Percentiles rank a stretch among this genome's conserved stretches.
Evolutionary conservation across 2,888 invertebrate genomes (phyloP).

Genomic region (Eremobia ochroleuca): DNA sequence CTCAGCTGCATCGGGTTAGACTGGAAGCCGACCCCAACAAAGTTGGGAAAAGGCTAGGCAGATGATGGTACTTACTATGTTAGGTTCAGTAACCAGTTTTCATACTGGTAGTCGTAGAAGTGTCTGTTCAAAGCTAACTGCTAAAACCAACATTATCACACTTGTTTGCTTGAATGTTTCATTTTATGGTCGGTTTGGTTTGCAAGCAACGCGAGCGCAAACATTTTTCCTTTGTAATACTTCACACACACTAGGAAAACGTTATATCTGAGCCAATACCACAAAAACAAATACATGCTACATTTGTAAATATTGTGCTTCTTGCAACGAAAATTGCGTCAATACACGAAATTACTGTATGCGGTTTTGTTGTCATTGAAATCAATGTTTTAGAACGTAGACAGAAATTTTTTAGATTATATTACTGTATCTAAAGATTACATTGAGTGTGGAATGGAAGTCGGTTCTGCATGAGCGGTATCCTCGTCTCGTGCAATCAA

Average conservation of each 20-base stretch:
- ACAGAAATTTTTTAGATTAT: slow-evolving; percentile 45
- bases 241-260: slow-evolving; percentile 16
- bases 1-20: no score
- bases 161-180: slow-evolving; percentile 43
- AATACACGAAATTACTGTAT: slow-evolving; percentile 44
- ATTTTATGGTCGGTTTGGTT: slow-evolving; percentile 46
- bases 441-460: slow-evolving; percentile 62
- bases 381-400: slow-evolving; percentile 50
- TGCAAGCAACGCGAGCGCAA: slow-evolving; percentile 19
- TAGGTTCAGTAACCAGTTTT: background rate
- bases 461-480: slow-evolving; percentile 84
- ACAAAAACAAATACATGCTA: slow-evolving; percentile 32
- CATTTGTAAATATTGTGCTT: slow-evolving; percentile 32
- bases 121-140: slow-evolving; percentile 17
- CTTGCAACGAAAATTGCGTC: slow-evolving; percentile 37
- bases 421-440: slow-evolving; percentile 59
- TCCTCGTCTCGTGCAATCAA: slow-evolving; percentile 84
- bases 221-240: slow-evolving; percentile 17
- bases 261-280: slow-evolving; percentile 29
- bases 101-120: background rate
- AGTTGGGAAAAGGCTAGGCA: no score
- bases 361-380: slow-evolving; percentile 60
- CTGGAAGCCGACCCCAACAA: no score
- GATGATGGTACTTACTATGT: no score
- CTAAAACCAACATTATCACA: slow-evolving; percentile 30